A percentile compares a stretch with the other conserved stretches of the same genome.
Conservation (phyloP, 2,797 vertebrate genomes). For the Girardinus metallicus region DNA sequence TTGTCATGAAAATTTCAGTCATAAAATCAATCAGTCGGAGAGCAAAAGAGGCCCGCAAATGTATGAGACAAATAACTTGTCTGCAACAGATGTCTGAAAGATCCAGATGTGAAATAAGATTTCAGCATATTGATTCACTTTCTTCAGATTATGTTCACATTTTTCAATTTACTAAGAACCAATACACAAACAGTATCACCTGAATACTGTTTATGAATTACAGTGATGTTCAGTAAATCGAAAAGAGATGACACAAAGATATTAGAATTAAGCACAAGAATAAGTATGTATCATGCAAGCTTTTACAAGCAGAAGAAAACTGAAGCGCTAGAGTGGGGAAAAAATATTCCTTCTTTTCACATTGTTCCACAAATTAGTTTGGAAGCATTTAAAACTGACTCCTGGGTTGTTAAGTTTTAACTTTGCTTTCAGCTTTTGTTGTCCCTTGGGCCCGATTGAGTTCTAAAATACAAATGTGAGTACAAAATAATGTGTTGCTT, state of each 20-base stretch:
- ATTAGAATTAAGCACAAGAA: neutral
- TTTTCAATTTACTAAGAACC: neutral
- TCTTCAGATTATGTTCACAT: slow-evolving; percentile 4
- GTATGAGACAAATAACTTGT: slow-evolving; percentile 26
- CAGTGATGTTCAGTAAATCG: neutral
- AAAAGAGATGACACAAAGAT: neutral
- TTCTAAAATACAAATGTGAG: neutral
- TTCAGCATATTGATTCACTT: slow-evolving; percentile 1
- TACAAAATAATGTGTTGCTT: too few species aligned
- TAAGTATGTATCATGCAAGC: neutral
- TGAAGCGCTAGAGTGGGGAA: neutral
- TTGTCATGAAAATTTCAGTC: slow-evolving; percentile 45
- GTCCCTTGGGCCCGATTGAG: neutral
- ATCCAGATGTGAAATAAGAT: slow-evolving; percentile 53
- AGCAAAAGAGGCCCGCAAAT: slow-evolving; percentile 35
- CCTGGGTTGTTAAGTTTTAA: neutral
- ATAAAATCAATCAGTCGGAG: slow-evolving; percentile 37
- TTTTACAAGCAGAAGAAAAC: neutral
- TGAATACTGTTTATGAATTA: too few species aligned
- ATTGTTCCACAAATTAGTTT: too few species aligned
- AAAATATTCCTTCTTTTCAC: neutral
- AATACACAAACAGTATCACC: neutral
- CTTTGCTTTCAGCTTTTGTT: neutral
- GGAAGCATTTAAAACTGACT: neutral
- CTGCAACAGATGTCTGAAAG: slow-evolving; percentile 46